Evolutionary conservation across 2,888 invertebrate species (phyloP), one percentile per base, ranked within the genome.

Genomic region (Ophion costatus): DNA sequence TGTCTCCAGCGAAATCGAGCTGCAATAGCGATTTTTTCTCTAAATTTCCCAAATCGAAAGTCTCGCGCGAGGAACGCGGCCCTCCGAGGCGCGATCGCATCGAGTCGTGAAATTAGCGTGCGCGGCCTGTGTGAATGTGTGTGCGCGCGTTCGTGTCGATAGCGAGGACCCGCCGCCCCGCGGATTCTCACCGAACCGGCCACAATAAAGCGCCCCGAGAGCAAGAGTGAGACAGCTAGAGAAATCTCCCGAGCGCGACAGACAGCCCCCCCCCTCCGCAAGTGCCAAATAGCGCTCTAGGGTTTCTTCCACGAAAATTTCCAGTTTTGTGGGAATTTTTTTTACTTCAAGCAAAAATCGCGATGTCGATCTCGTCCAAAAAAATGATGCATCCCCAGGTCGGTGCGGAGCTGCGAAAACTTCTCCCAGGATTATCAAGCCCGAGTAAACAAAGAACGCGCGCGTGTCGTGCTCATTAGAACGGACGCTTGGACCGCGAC

Each of bases 121-220:
- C 33, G 77, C 64, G 33, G 56, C 66, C 63, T 57, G 42, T 59
- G 66, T 24, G 56, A 10, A 17, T 56, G 56, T 9, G 38, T 38
- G 38, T 38, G 38, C 9, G 38, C 38, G 38, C 38, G 20, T 75
- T 64, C 74, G 57, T 79, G 81, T 78, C 70, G 64, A 82, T 84
- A 61, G 75, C 82, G 79, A 76, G 79, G n/a, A 33, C 84, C 82
- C 75, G 82, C 84, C 82, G 79, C 84, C 82, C 82, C 82, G 84
- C 84, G 84, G 84, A 33, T 70, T 82, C 82, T 66, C 82, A 45
- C 64, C 75, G 79, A 84, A 84, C 84, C 84, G 84, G 82, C 75
- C 79, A 66, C 79, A 75, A 75, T 75, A 82, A 71, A 79, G 24
- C 24, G 33, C 67, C 22, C n/a, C 45, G 57, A 66, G 66, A 22